phyloP scores from a whole-genome alignment of 2,113 vertebrate genomes.

The Sceloporus undulatus region DNA sequence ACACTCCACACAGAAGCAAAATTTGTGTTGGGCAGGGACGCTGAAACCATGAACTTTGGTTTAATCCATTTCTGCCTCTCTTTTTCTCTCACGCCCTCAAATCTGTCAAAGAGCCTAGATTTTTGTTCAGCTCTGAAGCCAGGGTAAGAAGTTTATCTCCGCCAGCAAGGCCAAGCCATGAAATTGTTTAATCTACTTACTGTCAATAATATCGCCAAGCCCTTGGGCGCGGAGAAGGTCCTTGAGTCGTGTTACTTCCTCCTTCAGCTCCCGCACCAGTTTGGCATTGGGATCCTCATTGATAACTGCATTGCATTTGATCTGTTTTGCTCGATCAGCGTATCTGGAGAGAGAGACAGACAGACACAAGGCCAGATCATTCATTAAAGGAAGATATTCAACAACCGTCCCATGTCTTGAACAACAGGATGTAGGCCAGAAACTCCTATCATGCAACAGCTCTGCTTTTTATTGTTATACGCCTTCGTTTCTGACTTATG shows the following conservation, averaged over 20 bases:
- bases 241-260: conserved; percentile 94
- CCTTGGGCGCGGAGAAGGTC: conserved; percentile 96
- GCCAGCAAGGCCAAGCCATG: not conserved
- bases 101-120: not conserved
- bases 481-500: too few species aligned
- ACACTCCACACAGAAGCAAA: not conserved
- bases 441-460: not conserved
- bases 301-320: conserved; percentile 98
- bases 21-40: not conserved
- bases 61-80: not conserved
- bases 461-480: not conserved
- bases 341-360: conserved; percentile 79
- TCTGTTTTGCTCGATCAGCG: conserved; percentile 96
- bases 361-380: not conserved
- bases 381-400: not conserved
- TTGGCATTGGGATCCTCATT: conserved; percentile 98
- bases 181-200: conserved; percentile 82
- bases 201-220: conserved; percentile 97
- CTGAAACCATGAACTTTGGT: not conserved
- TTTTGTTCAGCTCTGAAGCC: conserved; percentile 11
- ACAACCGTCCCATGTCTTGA: too few species aligned
- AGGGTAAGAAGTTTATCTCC: conserved; percentile 4
- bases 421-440: too few species aligned
- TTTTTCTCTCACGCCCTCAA: not conserved
- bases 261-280: conserved; percentile 95